These are phyloP conservation scores for Centrocercus urophasianus DNA, from an alignment of 2,113 vertebrate species.

Conservation along the genomic window DNA sequence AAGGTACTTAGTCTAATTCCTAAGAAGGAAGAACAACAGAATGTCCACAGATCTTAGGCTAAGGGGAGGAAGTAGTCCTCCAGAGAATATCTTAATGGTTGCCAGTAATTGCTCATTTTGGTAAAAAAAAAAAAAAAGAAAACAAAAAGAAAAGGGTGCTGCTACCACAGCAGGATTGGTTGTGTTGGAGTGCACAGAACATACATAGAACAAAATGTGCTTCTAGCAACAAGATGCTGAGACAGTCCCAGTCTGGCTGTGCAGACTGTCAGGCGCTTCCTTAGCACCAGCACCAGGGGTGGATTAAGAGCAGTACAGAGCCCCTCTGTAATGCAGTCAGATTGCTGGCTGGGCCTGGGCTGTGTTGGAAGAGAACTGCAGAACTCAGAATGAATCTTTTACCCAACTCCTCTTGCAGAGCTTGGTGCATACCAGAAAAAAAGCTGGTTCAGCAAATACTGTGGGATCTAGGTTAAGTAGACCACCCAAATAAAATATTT, in stretches of 20 bases:
- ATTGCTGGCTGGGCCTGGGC: background rate
- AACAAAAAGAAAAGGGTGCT: background rate
- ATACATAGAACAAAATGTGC: fast-evolving
- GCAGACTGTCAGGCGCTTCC: background rate
- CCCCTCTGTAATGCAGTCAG: background rate
- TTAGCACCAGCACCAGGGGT: background rate
- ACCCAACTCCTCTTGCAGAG: background rate
- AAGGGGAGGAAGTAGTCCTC: background rate
- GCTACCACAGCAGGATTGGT: background rate
- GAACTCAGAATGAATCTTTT: background rate
- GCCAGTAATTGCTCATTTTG: background rate
- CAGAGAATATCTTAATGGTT: background rate
- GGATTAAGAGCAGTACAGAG: fast-evolving
- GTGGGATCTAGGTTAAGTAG: background rate
- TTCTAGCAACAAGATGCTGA: fast-evolving
- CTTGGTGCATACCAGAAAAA: background rate
- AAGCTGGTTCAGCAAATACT: background rate
- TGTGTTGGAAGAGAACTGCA: background rate
- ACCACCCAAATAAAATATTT: background rate
- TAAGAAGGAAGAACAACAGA: background rate
- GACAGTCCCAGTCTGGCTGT: background rate
- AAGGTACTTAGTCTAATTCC: background rate
- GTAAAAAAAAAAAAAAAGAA: background rate
- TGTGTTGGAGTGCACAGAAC: background rate
- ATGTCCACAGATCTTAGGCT: background rate